These are phyloP conservation scores for Albula goreensis DNA, from an alignment of 2,113 vertebrate species.

Conservation along the genomic window DNA sequence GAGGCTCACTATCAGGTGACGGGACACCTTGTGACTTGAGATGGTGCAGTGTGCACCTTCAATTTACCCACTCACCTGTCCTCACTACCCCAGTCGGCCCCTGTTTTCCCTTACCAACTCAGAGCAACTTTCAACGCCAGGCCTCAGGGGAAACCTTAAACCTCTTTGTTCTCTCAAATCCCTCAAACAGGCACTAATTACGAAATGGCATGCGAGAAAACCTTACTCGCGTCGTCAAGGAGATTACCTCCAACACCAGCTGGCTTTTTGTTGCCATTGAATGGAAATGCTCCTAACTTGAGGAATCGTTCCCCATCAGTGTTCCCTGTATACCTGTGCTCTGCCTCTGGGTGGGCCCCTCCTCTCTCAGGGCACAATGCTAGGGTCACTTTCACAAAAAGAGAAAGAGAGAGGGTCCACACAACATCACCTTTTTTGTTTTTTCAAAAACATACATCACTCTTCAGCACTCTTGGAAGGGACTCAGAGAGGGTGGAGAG, in stretches of 20 bases:
- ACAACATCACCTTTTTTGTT: too few relatives aligned
- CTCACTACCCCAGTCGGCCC: background rate
- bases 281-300: too few relatives aligned
- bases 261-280: slow-evolving; percentile 9
- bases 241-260: slow-evolving; percentile 36
- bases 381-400: too few relatives aligned
- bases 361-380: too few relatives aligned
- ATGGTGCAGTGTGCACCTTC: slow-evolving; percentile 37
- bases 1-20: slow-evolving; percentile 43
- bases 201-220: slow-evolving; percentile 55
- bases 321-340: too few relatives aligned
- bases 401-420: too few relatives aligned
- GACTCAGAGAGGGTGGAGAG: too few relatives aligned
- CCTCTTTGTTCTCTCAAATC: slow-evolving; percentile 60
- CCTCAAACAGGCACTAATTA: slow-evolving; percentile 51
- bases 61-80: slow-evolving; percentile 49
- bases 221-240: slow-evolving; percentile 48
- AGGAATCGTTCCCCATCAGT: background rate
- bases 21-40: slow-evolving; percentile 55
- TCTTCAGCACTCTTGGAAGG: too few relatives aligned
- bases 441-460: too few relatives aligned
- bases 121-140: slow-evolving; percentile 56
- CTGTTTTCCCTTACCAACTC: background rate
- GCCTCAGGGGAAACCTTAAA: slow-evolving; percentile 55
- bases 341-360: too few relatives aligned